Base-by-base conservation (phyloP, 2,888 invertebrate species). In the Odontothrips loti region DNA sequence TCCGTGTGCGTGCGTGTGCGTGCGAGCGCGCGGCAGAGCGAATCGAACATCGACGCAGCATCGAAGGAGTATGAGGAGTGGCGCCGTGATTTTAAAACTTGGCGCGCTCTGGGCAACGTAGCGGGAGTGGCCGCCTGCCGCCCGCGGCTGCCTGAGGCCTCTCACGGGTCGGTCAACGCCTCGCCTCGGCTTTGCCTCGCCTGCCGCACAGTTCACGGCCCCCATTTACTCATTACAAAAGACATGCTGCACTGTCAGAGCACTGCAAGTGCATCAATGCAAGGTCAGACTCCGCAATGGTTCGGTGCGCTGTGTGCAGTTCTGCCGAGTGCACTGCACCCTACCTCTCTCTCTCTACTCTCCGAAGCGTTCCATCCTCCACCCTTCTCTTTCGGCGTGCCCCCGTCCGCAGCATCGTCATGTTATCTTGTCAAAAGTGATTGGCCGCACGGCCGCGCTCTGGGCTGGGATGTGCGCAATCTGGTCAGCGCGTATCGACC, bases 251-350 rank as follows among this genome's bases (percentile, higher is more conserved):
- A 75, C 68, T 20, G 27, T 23, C 58, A 58, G 58, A n/a, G n/a
- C 51, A 51, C 68, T 27, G 58, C 58, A 27, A 75, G 68, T 75
- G 68, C 68, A 75, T 75, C 68, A 27, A 75, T 27, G 68, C 68
- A 75, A 75, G 68, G 68, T 75, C 68, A 27, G 68, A 27, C 6
- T 1, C 23, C 68, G 6, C 12, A n/a, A 8, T 23, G 68, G 23
- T 68, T n/a, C 68, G 68, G 68, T 68, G 68, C 68, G 68, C 68
- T 2, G 27, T 27, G 27, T 12, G 68, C 68, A 43, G 34, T 43
- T 43, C 34, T 27, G 68, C 68, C 11, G 68, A 9, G 68, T 17
- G 17, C 58, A n/a, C 17, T 58, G 58, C 58, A 15, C n/a, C 58
- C 17, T n/a, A 6, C 58, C n/a, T 43, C 34, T 43, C 34, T 43